Evolutionary conservation across 2,797 vertebrate genomes (phyloP).

Genomic region (Sciaenops ocellatus): DNA sequence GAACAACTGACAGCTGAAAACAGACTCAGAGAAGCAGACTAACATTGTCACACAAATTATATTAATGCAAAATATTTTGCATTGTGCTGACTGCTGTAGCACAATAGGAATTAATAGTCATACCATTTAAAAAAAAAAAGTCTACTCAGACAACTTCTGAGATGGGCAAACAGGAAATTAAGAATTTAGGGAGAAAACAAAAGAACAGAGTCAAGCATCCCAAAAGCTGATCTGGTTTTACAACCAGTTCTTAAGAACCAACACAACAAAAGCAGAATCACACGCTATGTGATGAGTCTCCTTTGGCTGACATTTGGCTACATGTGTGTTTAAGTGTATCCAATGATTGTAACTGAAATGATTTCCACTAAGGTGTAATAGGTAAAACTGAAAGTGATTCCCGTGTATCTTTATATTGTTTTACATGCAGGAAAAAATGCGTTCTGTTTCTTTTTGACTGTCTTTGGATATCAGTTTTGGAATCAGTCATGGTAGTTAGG

Average conservation of each 20-base stretch:
- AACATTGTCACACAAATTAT: not conserved
- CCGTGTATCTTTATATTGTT: rapidly evolving
- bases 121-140: no score
- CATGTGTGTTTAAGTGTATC: not conserved
- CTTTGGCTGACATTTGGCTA: not conserved
- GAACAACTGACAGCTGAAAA: not conserved
- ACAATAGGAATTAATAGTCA: not conserved
- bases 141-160: not conserved
- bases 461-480: conserved; percentile 26
- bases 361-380: conserved; percentile 32
- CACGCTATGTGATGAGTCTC: not conserved
- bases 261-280: not conserved
- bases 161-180: not conserved
- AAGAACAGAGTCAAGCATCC: not conserved
- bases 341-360: conserved; percentile 23
- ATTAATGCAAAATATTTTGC: not conserved
- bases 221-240: not conserved
- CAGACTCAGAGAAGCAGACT: not conserved
- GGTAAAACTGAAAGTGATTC: conserved; percentile 34
- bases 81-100: not conserved
- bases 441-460: conserved; percentile 66
- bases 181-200: not conserved
- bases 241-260: not conserved
- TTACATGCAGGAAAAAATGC: not conserved
- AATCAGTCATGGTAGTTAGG: conserved; percentile 5